phyloP scores from a whole-genome alignment of 2,797 vertebrate species.

The Antennarius maculatus region DNA sequence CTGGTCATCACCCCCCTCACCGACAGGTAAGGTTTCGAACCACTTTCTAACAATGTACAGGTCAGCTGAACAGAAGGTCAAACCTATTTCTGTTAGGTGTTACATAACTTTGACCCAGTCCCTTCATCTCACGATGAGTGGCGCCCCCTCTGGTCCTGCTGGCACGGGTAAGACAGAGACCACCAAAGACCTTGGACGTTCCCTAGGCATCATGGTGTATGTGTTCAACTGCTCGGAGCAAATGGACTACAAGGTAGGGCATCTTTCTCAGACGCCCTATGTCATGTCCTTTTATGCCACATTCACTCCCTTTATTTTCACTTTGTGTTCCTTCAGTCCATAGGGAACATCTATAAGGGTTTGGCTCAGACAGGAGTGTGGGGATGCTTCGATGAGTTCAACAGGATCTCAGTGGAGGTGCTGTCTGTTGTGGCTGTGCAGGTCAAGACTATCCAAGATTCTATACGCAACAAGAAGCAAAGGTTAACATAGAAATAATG shows the following conservation, averaged over 20 bases:
- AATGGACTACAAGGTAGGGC: conserved; percentile 85
- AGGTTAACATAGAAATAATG: conserved; percentile 58
- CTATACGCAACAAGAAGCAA: conserved; percentile 83
- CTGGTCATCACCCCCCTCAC: conserved; percentile 87
- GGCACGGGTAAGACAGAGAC: conserved; percentile 84
- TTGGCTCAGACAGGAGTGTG: conserved; percentile 83
- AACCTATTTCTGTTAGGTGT: conserved; percentile 67
- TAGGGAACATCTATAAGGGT: conserved; percentile 84
- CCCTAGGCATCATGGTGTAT: conserved; percentile 85
- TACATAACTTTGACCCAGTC: conserved; percentile 83
- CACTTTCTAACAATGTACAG: neutral
- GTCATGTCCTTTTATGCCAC: neutral
- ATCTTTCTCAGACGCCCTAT: neutral
- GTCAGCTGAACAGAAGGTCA: too few relatives aligned
- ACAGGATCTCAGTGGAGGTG: conserved; percentile 81
- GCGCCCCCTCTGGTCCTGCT: conserved; percentile 79
- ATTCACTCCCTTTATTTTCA: neutral
- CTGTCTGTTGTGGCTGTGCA: conserved; percentile 83
- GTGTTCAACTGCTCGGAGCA: conserved; percentile 88
- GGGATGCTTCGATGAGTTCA: conserved; percentile 85
- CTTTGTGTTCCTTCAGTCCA: conserved; percentile 59
- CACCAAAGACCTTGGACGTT: conserved; percentile 85
- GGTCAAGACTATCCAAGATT: conserved; percentile 83
- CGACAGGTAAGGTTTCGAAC: conserved; percentile 75
- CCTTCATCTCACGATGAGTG: conserved; percentile 79